A percentile compares a stretch with the other conserved stretches of the same genome.
phyloP scores from a whole-genome alignment of 2,113 vertebrate genomes.

The Takifugu bimaculatus region DNA sequence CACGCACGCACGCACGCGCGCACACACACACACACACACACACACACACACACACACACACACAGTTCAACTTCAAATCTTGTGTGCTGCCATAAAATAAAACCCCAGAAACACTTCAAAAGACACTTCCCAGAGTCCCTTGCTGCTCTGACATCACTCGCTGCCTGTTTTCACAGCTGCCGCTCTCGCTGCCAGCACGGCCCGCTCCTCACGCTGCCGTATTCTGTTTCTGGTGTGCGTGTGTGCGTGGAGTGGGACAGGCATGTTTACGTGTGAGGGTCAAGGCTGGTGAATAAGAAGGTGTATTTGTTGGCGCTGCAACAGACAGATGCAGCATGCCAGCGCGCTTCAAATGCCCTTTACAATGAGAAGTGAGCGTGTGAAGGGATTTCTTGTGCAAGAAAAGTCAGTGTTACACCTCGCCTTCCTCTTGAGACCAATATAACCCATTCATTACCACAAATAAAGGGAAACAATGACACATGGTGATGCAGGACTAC shows the following conservation, averaged over 20 bases:
- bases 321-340: slow-evolving; percentile 3
- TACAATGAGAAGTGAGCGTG: background rate
- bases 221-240: slow-evolving; percentile 28
- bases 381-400: too few relatives aligned
- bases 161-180: slow-evolving; percentile 70
- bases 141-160: slow-evolving; percentile 66
- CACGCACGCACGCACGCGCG: slow-evolving; percentile 10
- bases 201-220: slow-evolving; percentile 44
- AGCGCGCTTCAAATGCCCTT: background rate
- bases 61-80: slow-evolving; percentile 8
- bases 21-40: slow-evolving; percentile 9
- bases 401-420: too few relatives aligned
- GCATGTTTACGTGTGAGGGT: slow-evolving; percentile 50
- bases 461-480: too few relatives aligned
- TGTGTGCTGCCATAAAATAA: slow-evolving; percentile 35
- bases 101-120: slow-evolving; percentile 20
- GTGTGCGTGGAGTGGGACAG: background rate
- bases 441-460: too few relatives aligned
- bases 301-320: slow-evolving; percentile 39
- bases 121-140: slow-evolving; percentile 50
- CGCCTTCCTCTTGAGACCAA: too few relatives aligned
- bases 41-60: slow-evolving; percentile 18
- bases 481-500: too few relatives aligned
- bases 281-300: slow-evolving; percentile 22
- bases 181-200: slow-evolving; percentile 25